Evolutionary conservation across 2,888 invertebrate genomes (phyloP).

Genomic region (Drosophila suboccidentalis): DNA sequence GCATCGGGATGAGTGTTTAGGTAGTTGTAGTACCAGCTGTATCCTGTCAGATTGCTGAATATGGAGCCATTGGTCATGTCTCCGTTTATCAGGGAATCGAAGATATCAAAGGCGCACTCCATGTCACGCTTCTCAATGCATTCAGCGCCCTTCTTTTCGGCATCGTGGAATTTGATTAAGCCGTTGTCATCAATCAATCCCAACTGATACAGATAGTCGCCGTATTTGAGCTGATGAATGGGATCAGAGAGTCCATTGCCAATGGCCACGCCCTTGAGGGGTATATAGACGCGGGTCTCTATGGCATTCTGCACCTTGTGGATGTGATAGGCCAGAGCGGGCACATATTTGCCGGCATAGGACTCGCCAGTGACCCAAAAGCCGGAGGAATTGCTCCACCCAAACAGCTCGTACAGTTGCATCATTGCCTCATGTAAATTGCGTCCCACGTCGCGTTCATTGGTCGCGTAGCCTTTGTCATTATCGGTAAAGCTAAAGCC

Average conservation of each 20-base stretch:
- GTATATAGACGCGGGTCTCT: slow-evolving; percentile 79
- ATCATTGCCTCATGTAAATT: slow-evolving; percentile 91
- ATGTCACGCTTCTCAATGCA: slow-evolving; percentile 89
- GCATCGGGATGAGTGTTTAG: slow-evolving; percentile 88
- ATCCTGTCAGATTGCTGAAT: slow-evolving; percentile 87
- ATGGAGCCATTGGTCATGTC: slow-evolving; percentile 88
- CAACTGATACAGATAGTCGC: slow-evolving; percentile 92
- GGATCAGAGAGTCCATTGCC: slow-evolving; percentile 94
- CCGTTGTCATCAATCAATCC: slow-evolving; percentile 88
- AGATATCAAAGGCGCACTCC: slow-evolving; percentile 90
- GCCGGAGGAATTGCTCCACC: slow-evolving; percentile 90
- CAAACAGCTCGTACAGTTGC: slow-evolving; percentile 95
- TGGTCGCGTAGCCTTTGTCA: slow-evolving; percentile 91
- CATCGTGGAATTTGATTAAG: slow-evolving; percentile 87
- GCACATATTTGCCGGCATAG: slow-evolving; percentile 92
- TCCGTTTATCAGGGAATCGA: slow-evolving; percentile 90
- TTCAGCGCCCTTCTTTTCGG: slow-evolving; percentile 86
- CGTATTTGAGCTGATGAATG: slow-evolving; percentile 91
- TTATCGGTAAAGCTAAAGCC: slow-evolving; percentile 95
- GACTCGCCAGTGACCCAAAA: slow-evolving; percentile 97
- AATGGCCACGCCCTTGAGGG: slow-evolving; percentile 87
- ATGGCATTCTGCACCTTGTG: slow-evolving; percentile 86
- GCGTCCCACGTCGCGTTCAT: slow-evolving; percentile 92
- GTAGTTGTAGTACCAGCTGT: slow-evolving; percentile 83
- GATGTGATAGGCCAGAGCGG: slow-evolving; percentile 89